phyloP scores from a whole-genome alignment of 2,113 vertebrate species.

The Synchiropus splendidus region DNA sequence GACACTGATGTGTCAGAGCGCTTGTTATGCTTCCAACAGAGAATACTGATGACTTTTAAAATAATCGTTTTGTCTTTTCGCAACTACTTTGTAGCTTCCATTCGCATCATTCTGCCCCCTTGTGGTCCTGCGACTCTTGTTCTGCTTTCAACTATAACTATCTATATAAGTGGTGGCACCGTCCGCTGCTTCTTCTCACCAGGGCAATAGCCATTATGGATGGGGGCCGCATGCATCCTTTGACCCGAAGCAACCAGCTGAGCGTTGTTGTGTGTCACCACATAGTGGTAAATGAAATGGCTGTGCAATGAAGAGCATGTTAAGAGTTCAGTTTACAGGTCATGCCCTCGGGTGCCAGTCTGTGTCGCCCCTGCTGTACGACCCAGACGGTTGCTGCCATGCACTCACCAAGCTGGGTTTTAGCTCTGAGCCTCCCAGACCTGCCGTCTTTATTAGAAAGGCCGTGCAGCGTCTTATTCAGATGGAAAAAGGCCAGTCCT shows the following conservation, averaged over 20 bases:
- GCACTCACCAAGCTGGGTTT: conserved; percentile 43
- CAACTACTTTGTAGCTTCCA: too few species aligned
- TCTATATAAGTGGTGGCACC: conserved; percentile 8
- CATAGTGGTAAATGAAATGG: conserved; percentile 43
- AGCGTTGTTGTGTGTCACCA: conserved; percentile 22
- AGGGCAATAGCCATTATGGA: conserved; percentile 14
- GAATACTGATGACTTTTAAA: too few species aligned
- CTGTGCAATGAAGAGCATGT: conserved; percentile 42
- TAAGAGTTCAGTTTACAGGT: conserved; percentile 35
- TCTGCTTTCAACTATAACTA: conserved; percentile 17
- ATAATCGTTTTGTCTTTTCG: too few species aligned
- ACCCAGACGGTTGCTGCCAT: conserved; percentile 22
- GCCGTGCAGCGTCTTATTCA: too few species aligned
- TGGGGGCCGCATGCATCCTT: conserved; percentile 16
- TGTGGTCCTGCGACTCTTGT: conserved; percentile 4
- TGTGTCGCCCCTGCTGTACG: conserved; percentile 16
- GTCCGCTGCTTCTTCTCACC: background rate
- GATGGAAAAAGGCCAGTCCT: too few species aligned
- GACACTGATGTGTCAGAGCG: too few species aligned
- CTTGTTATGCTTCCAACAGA: too few species aligned
- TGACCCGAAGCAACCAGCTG: conserved; percentile 21
- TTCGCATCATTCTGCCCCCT: too few species aligned
- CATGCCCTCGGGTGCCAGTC: conserved; percentile 32
- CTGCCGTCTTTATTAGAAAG: background rate
- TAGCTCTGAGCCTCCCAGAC: conserved; percentile 35